These are phyloP conservation scores for Koerneria pararmatus DNA, from an alignment of 2,888 invertebrate species.

Conservation along the genomic window DNA sequence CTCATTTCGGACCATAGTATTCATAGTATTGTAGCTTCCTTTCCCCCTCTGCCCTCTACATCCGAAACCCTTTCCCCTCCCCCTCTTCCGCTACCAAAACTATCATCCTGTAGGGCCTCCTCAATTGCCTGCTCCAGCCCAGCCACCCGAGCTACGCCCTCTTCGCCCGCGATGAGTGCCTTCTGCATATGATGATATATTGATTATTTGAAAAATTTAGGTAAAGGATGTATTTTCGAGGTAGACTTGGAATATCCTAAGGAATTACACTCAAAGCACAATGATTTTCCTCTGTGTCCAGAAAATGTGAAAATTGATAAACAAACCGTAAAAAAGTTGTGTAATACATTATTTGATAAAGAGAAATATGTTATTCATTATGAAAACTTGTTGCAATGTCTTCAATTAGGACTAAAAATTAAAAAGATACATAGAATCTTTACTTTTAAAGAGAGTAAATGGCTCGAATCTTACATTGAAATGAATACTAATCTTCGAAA, in stretches of 20 bases:
- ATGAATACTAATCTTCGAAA: constrained; percentile 41
- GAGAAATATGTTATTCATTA: constrained; percentile 43
- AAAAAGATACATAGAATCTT: constrained; percentile 46
- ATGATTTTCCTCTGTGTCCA: constrained; percentile 52
- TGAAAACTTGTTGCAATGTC: constrained; percentile 27
- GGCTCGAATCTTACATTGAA: constrained; percentile 30
- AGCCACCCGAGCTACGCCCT: too few relatives aligned
- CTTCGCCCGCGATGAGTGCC: too few relatives aligned
- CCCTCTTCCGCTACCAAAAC: too few relatives aligned
- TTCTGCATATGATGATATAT: too few relatives aligned
- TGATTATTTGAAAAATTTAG: constrained; percentile 24
- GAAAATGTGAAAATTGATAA: constrained; percentile 32
- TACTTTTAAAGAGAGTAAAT: constrained; percentile 37
- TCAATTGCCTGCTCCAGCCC: too few relatives aligned
- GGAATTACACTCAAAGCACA: constrained; percentile 57
- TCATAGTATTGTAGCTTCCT: too few relatives aligned
- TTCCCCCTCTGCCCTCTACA: too few relatives aligned
- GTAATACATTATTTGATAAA: constrained; percentile 35
- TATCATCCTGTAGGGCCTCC: too few relatives aligned
- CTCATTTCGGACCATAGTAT: too few relatives aligned
- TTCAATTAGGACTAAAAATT: constrained; percentile 40
- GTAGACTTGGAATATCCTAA: constrained; percentile 62
- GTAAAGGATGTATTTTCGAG: constrained; percentile 60
- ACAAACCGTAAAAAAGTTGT: constrained; percentile 32
- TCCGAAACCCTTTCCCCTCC: too few relatives aligned